Conservation (phyloP, 2,888 invertebrate species). For the Asteroscopus sphinx region DNA sequence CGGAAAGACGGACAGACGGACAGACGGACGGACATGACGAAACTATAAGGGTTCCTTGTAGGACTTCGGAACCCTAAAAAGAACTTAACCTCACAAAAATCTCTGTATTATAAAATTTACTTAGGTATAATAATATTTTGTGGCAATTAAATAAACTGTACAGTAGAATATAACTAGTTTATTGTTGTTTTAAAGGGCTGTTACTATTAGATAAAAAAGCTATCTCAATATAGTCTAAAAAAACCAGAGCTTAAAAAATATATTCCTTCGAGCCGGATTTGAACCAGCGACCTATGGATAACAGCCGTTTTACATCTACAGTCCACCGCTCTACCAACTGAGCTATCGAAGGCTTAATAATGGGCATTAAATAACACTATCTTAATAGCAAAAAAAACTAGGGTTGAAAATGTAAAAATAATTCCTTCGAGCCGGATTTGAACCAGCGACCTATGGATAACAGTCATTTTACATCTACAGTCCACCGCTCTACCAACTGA, state of each 20-base stretch:
- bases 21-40: too few relatives aligned
- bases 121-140: too few relatives aligned
- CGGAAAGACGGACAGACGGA: too few relatives aligned
- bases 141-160: too few relatives aligned
- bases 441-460: conserved; percentile 91
- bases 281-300: conserved; percentile 91
- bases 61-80: too few relatives aligned
- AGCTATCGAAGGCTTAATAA: conserved; percentile 42
- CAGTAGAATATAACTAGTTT: too few relatives aligned
- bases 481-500: conserved; percentile 90
- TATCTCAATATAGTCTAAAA: too few relatives aligned
- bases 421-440: conserved; percentile 90
- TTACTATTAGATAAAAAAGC: conserved; percentile 54
- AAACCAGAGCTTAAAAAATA: too few relatives aligned
- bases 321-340: conserved; percentile 89
- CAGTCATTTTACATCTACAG: conserved; percentile 76
- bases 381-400: conserved; percentile 51
- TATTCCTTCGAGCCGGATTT: conserved; percentile 90
- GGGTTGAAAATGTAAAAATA: conserved; percentile 46
- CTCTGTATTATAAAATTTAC: too few relatives aligned
- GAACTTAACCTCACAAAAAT: too few relatives aligned
- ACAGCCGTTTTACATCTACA: conserved; percentile 71
- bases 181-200: too few relatives aligned
- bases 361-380: not conserved
- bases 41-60: too few relatives aligned